Base-by-base conservation (phyloP, 2,888 invertebrate genomes). In the Sinotaia quadrata region DNA sequence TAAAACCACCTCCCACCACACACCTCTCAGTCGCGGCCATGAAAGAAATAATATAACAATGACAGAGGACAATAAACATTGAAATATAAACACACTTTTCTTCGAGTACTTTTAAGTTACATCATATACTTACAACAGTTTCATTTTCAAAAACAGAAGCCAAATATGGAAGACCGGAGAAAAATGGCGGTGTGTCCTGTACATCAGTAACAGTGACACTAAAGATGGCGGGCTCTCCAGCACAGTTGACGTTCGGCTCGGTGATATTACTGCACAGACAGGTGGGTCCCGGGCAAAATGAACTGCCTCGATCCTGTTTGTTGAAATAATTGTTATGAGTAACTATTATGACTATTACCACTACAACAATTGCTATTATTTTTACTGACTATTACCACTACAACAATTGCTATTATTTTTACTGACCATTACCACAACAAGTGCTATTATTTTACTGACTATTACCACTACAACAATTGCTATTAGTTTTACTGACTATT, bases 141-240 rank as follows among this genome's bases (percentile, higher is more conserved):
- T 93, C 93, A 80, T 94, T 94, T 87, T 95, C 95, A 2, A 92
- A 90, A 0, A 97, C 90, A 83, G 92, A 92, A 0, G 95, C 95
- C 75, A 95, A 93, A 34, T 96, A 95, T 2, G 96, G 95, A 31
- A 95, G 94, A 54, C 92, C 89, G 0, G 93, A 94, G 89, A 97
- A 97, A 74, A 95, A 92, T 0, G 97, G 97, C 2, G 96, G 94
- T 80, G 95, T 95, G 85, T 97, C 97, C 87, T 97, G 96, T 1
- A 95, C 93, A 87, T 97, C 97, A 84, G 93, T 91, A 3, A 97
- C 94, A 4, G 95, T 93, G 3, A 97, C 93, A 12, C 95, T 93
- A 24, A 97, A 91, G 84, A 95, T 93, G 81, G 96, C 90, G 0
- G 94, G 92, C 27, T 70, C 75, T 24, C 77, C 75, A 37, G 91